Evolutionary conservation across 2,797 vertebrate species (phyloP).

Genomic region (Rhinichthys osculus): DNA sequence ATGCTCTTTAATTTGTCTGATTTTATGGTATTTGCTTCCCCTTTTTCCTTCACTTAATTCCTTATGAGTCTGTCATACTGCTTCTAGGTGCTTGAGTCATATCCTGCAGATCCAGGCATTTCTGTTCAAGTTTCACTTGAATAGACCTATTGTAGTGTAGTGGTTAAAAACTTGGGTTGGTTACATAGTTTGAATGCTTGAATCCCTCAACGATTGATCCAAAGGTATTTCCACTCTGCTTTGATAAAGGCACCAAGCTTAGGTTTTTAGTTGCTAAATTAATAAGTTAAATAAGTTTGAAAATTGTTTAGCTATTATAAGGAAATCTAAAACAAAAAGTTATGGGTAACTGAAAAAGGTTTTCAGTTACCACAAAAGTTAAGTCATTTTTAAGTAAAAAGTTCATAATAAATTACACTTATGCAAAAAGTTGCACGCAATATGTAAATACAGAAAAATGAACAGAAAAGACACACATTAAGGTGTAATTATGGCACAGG

Average conservation of each 20-base stretch:
- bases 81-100: conserved; percentile 23
- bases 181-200: background rate
- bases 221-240: background rate
- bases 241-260: background rate
- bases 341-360: too few relatives aligned
- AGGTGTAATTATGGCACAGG: background rate
- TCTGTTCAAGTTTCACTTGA: background rate
- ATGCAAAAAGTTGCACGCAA: background rate
- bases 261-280: too few relatives aligned
- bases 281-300: too few relatives aligned
- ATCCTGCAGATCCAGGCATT: background rate
- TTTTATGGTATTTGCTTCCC: background rate
- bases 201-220: background rate
- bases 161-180: background rate
- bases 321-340: too few relatives aligned
- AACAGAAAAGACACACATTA: background rate
- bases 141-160: background rate
- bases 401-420: too few relatives aligned
- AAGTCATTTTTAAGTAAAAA: too few relatives aligned
- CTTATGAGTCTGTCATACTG: background rate
- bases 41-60: background rate
- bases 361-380: too few relatives aligned
- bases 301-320: too few relatives aligned
- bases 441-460: background rate
- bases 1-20: background rate